phyloP scores from a whole-genome alignment of 2,888 invertebrate species.

The Monoplex corrugatus region DNA sequence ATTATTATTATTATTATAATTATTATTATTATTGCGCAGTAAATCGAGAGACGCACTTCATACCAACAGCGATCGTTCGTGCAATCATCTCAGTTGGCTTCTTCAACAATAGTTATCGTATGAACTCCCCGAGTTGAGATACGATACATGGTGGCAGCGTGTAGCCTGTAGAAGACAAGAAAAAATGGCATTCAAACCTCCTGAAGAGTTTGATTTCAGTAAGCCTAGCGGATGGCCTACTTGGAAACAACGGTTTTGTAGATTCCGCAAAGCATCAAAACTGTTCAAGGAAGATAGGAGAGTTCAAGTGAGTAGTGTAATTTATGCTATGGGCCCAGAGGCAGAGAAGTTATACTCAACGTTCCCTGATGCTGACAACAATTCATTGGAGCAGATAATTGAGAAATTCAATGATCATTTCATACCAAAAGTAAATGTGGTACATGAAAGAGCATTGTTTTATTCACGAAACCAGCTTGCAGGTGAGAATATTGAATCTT shows the following conservation, averaged over 20 bases:
- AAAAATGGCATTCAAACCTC: too few relatives aligned
- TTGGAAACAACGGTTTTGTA: neutral
- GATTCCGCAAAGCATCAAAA: neutral
- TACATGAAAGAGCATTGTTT: neutral
- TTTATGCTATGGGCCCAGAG: neutral
- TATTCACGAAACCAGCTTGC: neutral
- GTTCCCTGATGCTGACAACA: neutral
- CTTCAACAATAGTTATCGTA: too few relatives aligned
- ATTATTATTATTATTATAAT: too few relatives aligned
- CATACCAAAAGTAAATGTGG: neutral
- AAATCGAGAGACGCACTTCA: too few relatives aligned
- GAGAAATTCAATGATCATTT: neutral
- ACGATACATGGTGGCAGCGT: too few relatives aligned
- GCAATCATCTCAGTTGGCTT: too few relatives aligned
- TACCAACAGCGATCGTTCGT: too few relatives aligned
- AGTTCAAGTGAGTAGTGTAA: neutral
- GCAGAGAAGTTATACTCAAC: neutral
- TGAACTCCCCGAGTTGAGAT: too few relatives aligned
- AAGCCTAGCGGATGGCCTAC: neutral
- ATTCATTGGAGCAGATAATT: neutral
- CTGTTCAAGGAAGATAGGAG: neutral
- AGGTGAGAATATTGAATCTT: too few relatives aligned
- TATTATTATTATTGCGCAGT: too few relatives aligned
- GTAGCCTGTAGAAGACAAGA: too few relatives aligned
- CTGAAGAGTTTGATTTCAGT: too few relatives aligned